Percentiles rank a stretch among this genome's conserved stretches.
Conservation (phyloP, 2,888 invertebrate genomes). For the Calliopum simillimum region DNA sequence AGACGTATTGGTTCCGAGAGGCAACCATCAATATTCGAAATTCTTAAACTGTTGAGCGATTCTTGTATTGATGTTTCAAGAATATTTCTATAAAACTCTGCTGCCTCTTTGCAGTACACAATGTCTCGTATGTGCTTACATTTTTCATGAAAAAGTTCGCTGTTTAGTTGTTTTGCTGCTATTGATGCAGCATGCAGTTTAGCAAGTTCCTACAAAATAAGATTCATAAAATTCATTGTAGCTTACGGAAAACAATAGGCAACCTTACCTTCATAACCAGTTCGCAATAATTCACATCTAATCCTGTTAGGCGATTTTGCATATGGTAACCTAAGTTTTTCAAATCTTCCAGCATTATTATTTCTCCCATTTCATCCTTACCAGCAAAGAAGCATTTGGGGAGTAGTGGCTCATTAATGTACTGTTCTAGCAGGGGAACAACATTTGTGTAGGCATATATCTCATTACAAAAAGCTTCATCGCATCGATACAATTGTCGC, state of each 20-base stretch:
- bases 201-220: constrained; percentile 59
- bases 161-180: constrained; percentile 56
- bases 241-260: no score
- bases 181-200: constrained; percentile 63
- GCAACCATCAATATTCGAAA: constrained; percentile 58
- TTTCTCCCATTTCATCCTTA: constrained; percentile 54
- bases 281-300: constrained; percentile 60
- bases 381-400: constrained; percentile 62
- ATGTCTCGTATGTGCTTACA: constrained; percentile 58
- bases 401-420: constrained; percentile 49
- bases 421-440: constrained; percentile 58
- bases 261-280: constrained; percentile 62
- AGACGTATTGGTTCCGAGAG: constrained; percentile 57
- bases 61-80: constrained; percentile 60
- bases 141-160: constrained; percentile 50
- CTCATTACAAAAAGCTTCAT: constrained; percentile 64
- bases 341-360: constrained; percentile 62
- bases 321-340: constrained; percentile 57
- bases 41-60: constrained; percentile 57
- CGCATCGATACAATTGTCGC: constrained; percentile 62
- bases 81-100: constrained; percentile 58
- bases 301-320: constrained; percentile 57
- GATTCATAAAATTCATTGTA: no score
- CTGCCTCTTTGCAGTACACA: constrained; percentile 61
- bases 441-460: constrained; percentile 61